A percentile compares a stretch with the other conserved stretches of the same genome.
Conservation (phyloP, 2,113 vertebrate genomes). For the Columba janthina region DNA sequence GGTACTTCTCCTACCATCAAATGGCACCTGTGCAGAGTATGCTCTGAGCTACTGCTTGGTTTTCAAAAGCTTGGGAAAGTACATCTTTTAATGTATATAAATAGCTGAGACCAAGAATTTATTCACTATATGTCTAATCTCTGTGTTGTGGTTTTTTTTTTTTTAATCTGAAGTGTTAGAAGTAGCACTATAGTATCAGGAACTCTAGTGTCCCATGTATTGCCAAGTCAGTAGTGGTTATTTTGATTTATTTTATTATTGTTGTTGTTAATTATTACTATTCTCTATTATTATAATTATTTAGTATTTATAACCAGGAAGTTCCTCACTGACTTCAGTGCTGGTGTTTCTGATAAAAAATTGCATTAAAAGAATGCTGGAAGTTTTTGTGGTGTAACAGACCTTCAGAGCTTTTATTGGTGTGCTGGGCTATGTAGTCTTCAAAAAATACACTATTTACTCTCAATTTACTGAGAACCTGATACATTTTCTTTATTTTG, state of each 20-base stretch:
- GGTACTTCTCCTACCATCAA: not conserved
- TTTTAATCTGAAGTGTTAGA: not conserved
- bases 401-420: not conserved
- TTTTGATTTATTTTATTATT: not conserved
- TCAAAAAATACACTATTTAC: not conserved
- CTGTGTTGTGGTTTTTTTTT: not conserved
- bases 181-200: not conserved
- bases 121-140: not conserved
- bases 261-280: not conserved
- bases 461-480: not conserved
- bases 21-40: not conserved
- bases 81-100: not conserved
- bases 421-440: not conserved
- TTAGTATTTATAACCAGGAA: not conserved
- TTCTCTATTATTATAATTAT: not conserved
- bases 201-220: not conserved
- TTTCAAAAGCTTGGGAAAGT: not conserved
- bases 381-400: not conserved
- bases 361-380: not conserved
- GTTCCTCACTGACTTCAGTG: not conserved
- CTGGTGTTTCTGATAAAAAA: not conserved
- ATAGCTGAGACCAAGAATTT: not conserved
- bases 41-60: not conserved
- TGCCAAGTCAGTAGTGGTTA: not conserved
- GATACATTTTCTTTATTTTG: not conserved